A percentile compares a stretch with the other conserved stretches of the same genome.
Conservation (phyloP, 2,888 invertebrate species). For the Sesia apiformis region DNA sequence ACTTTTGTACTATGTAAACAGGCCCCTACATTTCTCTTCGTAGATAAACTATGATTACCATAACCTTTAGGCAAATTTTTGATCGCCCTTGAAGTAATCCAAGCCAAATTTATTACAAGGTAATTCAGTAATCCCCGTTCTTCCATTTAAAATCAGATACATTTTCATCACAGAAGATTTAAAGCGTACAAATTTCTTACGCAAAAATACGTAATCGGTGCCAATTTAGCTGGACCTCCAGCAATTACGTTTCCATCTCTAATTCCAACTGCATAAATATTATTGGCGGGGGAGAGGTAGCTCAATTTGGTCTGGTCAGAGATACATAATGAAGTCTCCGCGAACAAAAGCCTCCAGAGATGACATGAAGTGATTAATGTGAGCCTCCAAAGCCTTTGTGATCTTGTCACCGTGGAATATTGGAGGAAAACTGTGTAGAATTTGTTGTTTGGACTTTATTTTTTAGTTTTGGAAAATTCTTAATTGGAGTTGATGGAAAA, state of each 20-base stretch:
- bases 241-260: not conserved
- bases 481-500: too few species aligned
- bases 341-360: constrained; percentile 36
- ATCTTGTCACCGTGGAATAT: constrained; percentile 27
- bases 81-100: too few species aligned
- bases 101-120: not conserved
- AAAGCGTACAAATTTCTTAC: constrained; percentile 7
- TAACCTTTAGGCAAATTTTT: too few species aligned
- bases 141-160: constrained; percentile 6
- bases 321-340: constrained; percentile 34
- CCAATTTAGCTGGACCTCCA: constrained; percentile 5
- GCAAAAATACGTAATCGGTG: constrained; percentile 10
- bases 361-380: constrained; percentile 48
- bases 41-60: too few species aligned
- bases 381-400: constrained; percentile 31
- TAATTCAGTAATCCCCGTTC: not conserved
- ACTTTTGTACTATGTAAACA: too few species aligned
- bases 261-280: not conserved
- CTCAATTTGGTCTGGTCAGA: constrained; percentile 15
- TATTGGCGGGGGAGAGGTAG: constrained; percentile 4
- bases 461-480: not conserved
- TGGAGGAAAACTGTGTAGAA: constrained; percentile 26
- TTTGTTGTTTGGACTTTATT: constrained; percentile 12
- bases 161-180: constrained; percentile 6
- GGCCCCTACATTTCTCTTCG: too few species aligned